Evolutionary conservation across 2,113 vertebrate species (phyloP), one percentile per base, ranked within the genome.

Genomic region (Carassius auratus): DNA sequence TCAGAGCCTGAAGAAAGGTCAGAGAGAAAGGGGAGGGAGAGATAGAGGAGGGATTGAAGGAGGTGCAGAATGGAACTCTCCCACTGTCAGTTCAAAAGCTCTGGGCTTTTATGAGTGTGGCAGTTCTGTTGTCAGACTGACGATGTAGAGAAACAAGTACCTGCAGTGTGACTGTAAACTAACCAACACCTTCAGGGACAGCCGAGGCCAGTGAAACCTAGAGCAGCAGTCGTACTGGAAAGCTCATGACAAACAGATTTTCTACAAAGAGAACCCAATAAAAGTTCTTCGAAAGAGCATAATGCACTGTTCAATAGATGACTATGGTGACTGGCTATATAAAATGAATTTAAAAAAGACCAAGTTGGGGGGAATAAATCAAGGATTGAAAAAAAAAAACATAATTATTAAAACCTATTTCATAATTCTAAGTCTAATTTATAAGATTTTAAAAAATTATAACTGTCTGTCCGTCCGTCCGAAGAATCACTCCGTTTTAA

Each of bases 1-100:
- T 81, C 85, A 86, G 45, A 61, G 77, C 17, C 85, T 38, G 73
- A 75, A 82, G 82, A 74, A 85, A 50, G 66, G 64, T 55, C 79
- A 69, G 59, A 69, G 33, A 45, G 33, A 36, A 81, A 76, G 48
- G 33, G 66, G 52, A 23, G 85, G 73, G 57, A 77, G 68, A 55
- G 64, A 62, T 77, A 55, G 76, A 59, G 61, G 85, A 76, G 76
- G 62, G 61, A 82, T 82, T 82, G 80, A 82, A 71, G 38, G 76
- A 66, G 73, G 64, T 61, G n/a, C 64, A 42, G 62, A 52, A 64
- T 19, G 68, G 68, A 69, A 33, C 36, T 55, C n/a, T 38, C 19
- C 66, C 77, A 61, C 4, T 61, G 74, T 50, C 66, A n/a, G 4
- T 86, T 83, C 81, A 84, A 38, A 83, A 86, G 81, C 61, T 69